These are phyloP conservation scores for Drosophila burlai DNA, from an alignment of 1,140 invertebrate species.

Conservation along the genomic window DNA sequence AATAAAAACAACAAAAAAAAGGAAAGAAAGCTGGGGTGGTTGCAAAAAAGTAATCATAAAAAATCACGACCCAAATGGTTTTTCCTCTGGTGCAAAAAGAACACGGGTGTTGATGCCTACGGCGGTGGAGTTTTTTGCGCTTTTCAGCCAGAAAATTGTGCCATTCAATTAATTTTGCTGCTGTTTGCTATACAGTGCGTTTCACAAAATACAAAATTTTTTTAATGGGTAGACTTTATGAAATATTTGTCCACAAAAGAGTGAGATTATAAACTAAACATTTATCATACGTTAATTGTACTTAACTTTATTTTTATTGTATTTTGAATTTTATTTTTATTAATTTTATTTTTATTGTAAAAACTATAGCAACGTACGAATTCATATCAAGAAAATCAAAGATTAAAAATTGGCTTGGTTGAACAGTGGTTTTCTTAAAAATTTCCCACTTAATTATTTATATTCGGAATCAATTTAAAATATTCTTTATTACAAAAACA, in stretches of 20 bases:
- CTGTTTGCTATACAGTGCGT: conserved; percentile 47
- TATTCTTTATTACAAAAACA: background rate
- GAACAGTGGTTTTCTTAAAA: background rate
- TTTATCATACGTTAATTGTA: background rate
- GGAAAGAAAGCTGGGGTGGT: background rate
- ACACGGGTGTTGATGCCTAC: conserved; percentile 45
- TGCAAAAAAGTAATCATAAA: conserved; percentile 57
- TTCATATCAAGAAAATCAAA: background rate
- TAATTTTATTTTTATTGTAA: background rate
- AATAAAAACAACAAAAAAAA: conserved; percentile 4
- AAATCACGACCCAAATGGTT: conserved; percentile 54
- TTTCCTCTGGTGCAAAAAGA: conserved; percentile 21
- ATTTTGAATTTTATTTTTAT: no score
- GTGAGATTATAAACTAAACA: background rate
- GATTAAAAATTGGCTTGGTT: no score
- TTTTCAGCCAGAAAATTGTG: conserved; percentile 61
- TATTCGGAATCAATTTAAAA: background rate
- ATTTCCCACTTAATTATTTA: background rate
- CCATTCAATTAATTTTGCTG: conserved; percentile 76
- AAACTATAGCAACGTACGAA: background rate
- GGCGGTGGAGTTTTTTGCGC: conserved; percentile 40
- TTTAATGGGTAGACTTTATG: background rate
- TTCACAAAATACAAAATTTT: conserved; percentile 48
- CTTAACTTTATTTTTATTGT: background rate
- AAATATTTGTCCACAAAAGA: background rate